Evolutionary conservation across 2,888 invertebrate genomes (phyloP), one percentile per base, ranked within the genome.

Genomic region (Lithosia quadra): DNA sequence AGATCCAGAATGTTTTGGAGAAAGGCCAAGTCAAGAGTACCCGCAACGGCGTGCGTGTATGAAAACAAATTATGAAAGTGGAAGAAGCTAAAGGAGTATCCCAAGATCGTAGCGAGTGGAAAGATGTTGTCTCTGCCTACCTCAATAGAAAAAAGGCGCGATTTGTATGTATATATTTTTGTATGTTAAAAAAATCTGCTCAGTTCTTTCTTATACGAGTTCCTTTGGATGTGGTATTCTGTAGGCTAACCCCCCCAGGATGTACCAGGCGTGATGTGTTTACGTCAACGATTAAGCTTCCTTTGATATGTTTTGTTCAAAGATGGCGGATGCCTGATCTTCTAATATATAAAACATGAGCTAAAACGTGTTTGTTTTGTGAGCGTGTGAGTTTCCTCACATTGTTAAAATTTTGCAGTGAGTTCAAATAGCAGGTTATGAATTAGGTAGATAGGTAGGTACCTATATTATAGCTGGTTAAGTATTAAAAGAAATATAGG

Each of bases 371-470:
- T n/a, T 34, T 58, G 60, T 70, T 68, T 68, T 15, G 15, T 65
- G 1, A 72, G 13, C 67, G 72, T 79, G 80, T 22, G 80, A 80
- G 69, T 65, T 71, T 80, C 78, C 75, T 70, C 33, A 61, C 73
- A 78, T 80, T 79, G 80, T 79, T 55, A 28, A 5, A 28, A 28
- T n/a, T 2, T 21, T 18, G 11, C 7, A 21, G 7, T 18, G n/a
- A 13, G 13, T 24, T 49, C 43, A 49, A n/a, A 24, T 11, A n/a
- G 43, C 13, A 49, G 43, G 43, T 62, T 49, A 62, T 28, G 43
- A 62, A 28, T 62, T 24, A 62, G 11, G n/a, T n/a, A n/a, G n/a
- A n/a, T n/a, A n/a, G n/a, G n/a, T n/a, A n/a, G n/a, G 55, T 34
- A 15, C 10, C 21, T 56, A 55, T 22, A 34, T 13, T 8, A 63